Evolutionary conservation across 2,797 vertebrate species (phyloP).

Genomic region (Eupleurogrammus muticus): DNA sequence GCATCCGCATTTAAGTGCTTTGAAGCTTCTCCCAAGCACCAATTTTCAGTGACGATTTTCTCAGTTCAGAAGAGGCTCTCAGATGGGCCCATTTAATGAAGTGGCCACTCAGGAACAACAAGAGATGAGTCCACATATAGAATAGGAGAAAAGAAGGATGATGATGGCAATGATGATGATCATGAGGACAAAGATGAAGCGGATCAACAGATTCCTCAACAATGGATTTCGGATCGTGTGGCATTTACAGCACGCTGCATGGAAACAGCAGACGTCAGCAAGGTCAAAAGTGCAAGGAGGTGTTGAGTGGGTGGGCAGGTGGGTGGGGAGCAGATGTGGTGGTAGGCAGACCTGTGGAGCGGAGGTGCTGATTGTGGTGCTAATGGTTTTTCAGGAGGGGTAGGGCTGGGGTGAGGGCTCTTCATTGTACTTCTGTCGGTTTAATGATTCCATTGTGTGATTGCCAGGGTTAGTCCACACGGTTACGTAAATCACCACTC

Average conservation of each 20-base stretch:
- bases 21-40: conserved; percentile 56
- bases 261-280: conserved; percentile 50
- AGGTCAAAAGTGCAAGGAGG: conserved; percentile 55
- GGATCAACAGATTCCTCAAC: conserved; percentile 29
- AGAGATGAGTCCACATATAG: conserved; percentile 46
- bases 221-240: not conserved
- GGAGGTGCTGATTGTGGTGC: conserved; percentile 66
- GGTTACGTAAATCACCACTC: conserved; percentile 70
- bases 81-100: conserved; percentile 69
- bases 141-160: conserved; percentile 13
- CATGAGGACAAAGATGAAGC: conserved; percentile 16
- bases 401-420: conserved; percentile 66
- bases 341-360: conserved; percentile 56
- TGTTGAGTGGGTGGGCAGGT: conserved; percentile 49
- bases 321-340: conserved; percentile 47
- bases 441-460: conserved; percentile 65
- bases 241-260: conserved; percentile 36
- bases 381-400: conserved; percentile 64
- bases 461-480: conserved; percentile 74
- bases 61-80: conserved; percentile 61
- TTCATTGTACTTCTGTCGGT: conserved; percentile 70
- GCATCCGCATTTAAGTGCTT: conserved; percentile 47
- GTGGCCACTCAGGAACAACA: conserved; percentile 59
- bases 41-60: conserved; percentile 56
- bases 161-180: conserved; percentile 2